Base-by-base conservation (phyloP, 2,113 vertebrate genomes). In the Coptodon rendalli region DNA sequence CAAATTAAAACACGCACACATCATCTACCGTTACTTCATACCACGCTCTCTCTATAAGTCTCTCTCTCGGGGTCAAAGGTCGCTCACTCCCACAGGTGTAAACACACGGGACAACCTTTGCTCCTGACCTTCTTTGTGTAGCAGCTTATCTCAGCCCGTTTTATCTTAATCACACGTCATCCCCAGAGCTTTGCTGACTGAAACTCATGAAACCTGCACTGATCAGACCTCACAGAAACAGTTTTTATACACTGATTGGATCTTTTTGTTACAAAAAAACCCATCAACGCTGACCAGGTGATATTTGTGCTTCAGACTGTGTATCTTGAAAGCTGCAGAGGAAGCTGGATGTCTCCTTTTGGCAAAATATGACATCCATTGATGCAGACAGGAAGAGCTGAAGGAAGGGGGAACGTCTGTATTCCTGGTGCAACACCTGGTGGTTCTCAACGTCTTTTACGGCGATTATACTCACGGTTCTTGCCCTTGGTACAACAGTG, bases 61-160 rank as follows among this genome's bases (percentile, higher is more conserved):
- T 56, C 71, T 76, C 43, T 78, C 9, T 79, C 0, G 36, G 45
- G 81, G 85, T 90, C 14, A 86, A 90, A 88, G 81, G 83, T 82
- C 4, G 2, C 31, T 61, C 53, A 34, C 40, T 76, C 36, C 63
- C 31, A 38, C 81, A 81, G 71, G n/a, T 43, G 34, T 52, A 68
- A 73, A 45, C 31, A 45, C 36, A 40, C 11, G 38, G 34, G 2
- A 14, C 9, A 71, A 85, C 54, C 90, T 94, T 92, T 59, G 83
- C 7, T 80, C 92, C n/a, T 66, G 31, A 92, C 82, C 82, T 89
- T 84, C 12, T 80, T 86, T 73, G 86, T 63, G 36, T 27, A 66
- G 48, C 43, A 22, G 54, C 71, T 86, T 86, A 87, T 52, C 88
- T 68, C 24, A 9, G 43, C 12, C 9, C 3, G 16, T n/a, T 83